Conservation (phyloP, 1,140 invertebrate genomes). For the Pseudomyrmex gracilis region DNA sequence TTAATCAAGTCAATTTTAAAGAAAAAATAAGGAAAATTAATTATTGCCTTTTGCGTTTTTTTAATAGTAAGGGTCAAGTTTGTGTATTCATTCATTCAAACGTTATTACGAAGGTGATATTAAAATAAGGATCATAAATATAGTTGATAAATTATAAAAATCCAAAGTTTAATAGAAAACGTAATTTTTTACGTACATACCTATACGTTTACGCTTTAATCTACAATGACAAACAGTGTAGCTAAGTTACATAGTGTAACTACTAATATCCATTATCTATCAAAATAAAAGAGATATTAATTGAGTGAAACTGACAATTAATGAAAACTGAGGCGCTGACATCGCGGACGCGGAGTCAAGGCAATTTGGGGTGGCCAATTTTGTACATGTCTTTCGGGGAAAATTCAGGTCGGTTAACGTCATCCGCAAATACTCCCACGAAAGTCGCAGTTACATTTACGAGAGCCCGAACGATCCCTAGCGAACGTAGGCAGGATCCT, state of each 20-base stretch:
- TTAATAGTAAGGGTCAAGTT: neutral
- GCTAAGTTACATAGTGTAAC: neutral
- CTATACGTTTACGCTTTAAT: conserved; percentile 13
- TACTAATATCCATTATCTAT: conserved; percentile 15
- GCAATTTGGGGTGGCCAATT: conserved; percentile 35
- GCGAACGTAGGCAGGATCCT: conserved; percentile 27
- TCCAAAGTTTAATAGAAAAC: neutral
- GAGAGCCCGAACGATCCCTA: neutral
- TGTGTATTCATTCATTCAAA: no score
- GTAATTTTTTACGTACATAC: conserved; percentile 4
- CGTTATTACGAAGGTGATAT: neutral
- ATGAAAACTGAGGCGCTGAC: conserved; percentile 22
- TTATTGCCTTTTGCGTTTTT: neutral
- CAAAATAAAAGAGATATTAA: conserved; percentile 22
- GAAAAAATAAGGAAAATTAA: neutral
- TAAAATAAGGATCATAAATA: neutral
- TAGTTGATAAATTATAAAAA: conserved; percentile 1
- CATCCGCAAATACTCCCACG: conserved; percentile 58
- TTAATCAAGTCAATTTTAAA: conserved; percentile 5
- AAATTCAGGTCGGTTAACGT: conserved; percentile 36
- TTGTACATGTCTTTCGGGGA: conserved; percentile 15
- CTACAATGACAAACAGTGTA: neutral
- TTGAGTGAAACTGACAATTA: conserved; percentile 23
- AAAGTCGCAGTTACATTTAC: neutral
- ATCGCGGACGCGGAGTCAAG: neutral